A percentile compares a stretch with the other conserved stretches of the same genome.
Evolutionary conservation across 2,797 vertebrate genomes (phyloP).

Genomic region (Denticeps clupeoides): DNA sequence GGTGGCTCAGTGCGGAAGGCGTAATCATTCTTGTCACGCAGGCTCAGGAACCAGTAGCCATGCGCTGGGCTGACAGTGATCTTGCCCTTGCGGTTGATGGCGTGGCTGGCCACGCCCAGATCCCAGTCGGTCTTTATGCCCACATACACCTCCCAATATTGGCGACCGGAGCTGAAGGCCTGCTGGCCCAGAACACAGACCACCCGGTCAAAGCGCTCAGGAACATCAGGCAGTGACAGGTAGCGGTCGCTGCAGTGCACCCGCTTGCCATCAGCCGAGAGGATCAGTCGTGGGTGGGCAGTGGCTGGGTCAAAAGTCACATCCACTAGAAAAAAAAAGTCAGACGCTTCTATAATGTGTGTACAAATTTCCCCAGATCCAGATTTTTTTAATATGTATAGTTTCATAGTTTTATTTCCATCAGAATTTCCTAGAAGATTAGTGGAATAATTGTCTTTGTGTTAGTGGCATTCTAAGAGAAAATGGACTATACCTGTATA

Average conservation of each 20-base stretch:
- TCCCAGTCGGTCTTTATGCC: slow-evolving; percentile 64
- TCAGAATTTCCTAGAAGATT: no score
- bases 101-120: slow-evolving; percentile 50
- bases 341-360: not conserved
- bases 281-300: slow-evolving; percentile 61
- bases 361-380: no score
- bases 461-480: not conserved
- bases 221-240: slow-evolving; percentile 42
- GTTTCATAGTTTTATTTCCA: no score
- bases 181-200: slow-evolving; percentile 62
- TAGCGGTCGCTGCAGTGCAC: slow-evolving; percentile 50
- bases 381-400: no score
- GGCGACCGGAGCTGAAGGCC: slow-evolving; percentile 57
- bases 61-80: slow-evolving; percentile 51
- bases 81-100: slow-evolving; percentile 56
- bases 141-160: slow-evolving; percentile 72
- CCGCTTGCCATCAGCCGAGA: slow-evolving; percentile 57
- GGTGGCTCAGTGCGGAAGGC: slow-evolving; percentile 52
- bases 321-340: slow-evolving; percentile 36
- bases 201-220: slow-evolving; percentile 58
- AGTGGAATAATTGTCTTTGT: no score
- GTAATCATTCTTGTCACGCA: slow-evolving; percentile 47
- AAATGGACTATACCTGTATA: slow-evolving; percentile 45
- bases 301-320: slow-evolving; percentile 63
- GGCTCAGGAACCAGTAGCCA: slow-evolving; percentile 63